Evolutionary conservation across 2,797 vertebrate species (phyloP), one percentile per base, ranked within the genome.

Genomic region (Brachymystax lenok): DNA sequence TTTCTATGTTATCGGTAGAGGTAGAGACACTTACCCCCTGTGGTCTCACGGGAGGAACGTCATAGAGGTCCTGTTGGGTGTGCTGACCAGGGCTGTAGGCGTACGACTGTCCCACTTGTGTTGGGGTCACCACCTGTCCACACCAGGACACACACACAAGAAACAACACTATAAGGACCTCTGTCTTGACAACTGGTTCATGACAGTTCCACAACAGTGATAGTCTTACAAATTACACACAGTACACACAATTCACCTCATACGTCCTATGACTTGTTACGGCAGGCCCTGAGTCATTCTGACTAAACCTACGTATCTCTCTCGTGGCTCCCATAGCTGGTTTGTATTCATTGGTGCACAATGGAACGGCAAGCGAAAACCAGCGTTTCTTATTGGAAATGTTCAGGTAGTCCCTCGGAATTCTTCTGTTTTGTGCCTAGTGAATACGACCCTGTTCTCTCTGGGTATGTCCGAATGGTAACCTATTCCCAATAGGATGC

Each of bases 121-220:
- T 89, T 0, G 97, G 97, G 76, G 93, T 98, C 93, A 97, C 91
- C 88, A 98, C 97, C 98, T 99, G 94, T 83, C 78, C 79, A 88
- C 82, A 86, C 77, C 73, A 50, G 77, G 82, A 69, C 63, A 69
- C 7, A n/a, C 7, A n/a, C 27, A 80, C 16, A 87, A 71, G 81
- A 27, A 76, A 84, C 71, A 74, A 54, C 35, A 72, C 19, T 30
- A 21, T 88, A 46, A 89, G 83, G 76, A 6, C 77, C 69, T 69
- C 76, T 24, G 61, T 87, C 28, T 56, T 3, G 1, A 69, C 87
- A 87, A 72, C 79, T 68, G 79, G 74, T 13, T 7, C 72, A 74
- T 74, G 75, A 74, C 71, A 75, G 71, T 19, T 51, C 28, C 33
- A 50, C 77, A 56, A 33, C 8, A 8, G 7, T 61, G 59, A 61